Evolutionary conservation across 2,888 invertebrate species (phyloP), one percentile per base, ranked within the genome.

Genomic region (Eupeodes luniger): DNA sequence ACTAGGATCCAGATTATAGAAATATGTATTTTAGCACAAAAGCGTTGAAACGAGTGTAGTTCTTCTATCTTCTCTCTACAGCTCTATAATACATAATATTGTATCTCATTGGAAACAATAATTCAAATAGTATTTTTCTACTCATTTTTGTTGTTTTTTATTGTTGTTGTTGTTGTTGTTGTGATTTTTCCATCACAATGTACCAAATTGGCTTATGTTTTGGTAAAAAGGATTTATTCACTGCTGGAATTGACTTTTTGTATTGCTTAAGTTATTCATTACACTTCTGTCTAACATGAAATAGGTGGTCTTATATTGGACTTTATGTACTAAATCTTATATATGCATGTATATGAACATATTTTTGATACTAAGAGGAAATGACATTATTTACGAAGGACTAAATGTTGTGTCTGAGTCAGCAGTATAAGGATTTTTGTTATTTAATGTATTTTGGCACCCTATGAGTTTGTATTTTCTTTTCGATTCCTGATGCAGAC

Each of bases 251-350:
- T 51, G 69, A 51, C 51, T 69, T 53, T 66, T 69, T 36, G 69
- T 69, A 69, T 69, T 36, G 7, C 16, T 3, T 53, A 51, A 51
- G 69, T 69, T 69, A 49, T 69, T 69, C 69, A 53, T 69, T 69
- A 69, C 51, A 49, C 2, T 66, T 34, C 7, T 69, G 69, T 69
- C 53, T 69, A 36, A 69, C 69, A 69, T 69, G 36, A 53, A 69
- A 69, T 53, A 69, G 69, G 51, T 53, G n/a, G 66, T 67, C 14
- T 51, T 6, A 40, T 27, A 47, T 66, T 19, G 49, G 19, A 47
- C 44, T 40, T 11, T 64, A 6, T 19, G 12, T 5, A 55, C 27
- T 19, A 55, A 19, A 19, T 40, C 40, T 40, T 40, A 5, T 9
- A 19, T 5, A 16, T 10, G 16, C 10, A 11, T 27, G 6, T 44